Base-by-base conservation (phyloP, 2,888 invertebrate genomes). In the Rugalucina vietnamica region DNA sequence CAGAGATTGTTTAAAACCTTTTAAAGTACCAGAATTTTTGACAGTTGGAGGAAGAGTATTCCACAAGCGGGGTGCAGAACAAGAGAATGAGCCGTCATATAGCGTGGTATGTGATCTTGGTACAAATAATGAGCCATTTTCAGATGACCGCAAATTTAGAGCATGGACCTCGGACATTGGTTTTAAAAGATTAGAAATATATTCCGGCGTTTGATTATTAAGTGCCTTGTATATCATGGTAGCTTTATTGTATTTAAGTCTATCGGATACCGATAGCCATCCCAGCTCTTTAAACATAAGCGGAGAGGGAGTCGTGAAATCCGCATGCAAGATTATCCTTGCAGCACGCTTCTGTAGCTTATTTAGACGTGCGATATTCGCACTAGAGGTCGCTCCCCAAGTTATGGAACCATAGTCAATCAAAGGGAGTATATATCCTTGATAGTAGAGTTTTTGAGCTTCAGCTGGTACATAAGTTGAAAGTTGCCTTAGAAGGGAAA, bases 331-430 rank as follows among this genome's bases (percentile, higher is more conserved):
- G 18, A 71, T 71, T 71, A 71, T 39, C 12, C n/a, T n/a, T 10
- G 71, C 71, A 36, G 71, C 71, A 1, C 71, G 36, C 36, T 71
- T 71, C 24, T 71, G 71, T 4, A 71, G 37, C 29, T 71, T 71
- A 24, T 39, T 39, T 39, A 71, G 14, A 27, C 71, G n/a, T 34
- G n/a, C 43, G 8, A 71, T 71, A 71, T 71, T 71, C 5, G 37
- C 10, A 24, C 4, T 39, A 8, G 3, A 14, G n/a, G 71, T 34
- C 24, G 14, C 18, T 21, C 71, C 71, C 71, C 37, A 71, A 14
- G 71, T 36, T 12, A 5, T 71, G 4, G 71, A 71, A 8, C 71
- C 71, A 71, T 71, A 71, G 21, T 71, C 71, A n/a, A 71, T 36
- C 8, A 71, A 36, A 18, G 37, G 71, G 5, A 71, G 27, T 3